Base-by-base conservation (phyloP, 2,888 invertebrate genomes). In the Lysandra coridon region DNA sequence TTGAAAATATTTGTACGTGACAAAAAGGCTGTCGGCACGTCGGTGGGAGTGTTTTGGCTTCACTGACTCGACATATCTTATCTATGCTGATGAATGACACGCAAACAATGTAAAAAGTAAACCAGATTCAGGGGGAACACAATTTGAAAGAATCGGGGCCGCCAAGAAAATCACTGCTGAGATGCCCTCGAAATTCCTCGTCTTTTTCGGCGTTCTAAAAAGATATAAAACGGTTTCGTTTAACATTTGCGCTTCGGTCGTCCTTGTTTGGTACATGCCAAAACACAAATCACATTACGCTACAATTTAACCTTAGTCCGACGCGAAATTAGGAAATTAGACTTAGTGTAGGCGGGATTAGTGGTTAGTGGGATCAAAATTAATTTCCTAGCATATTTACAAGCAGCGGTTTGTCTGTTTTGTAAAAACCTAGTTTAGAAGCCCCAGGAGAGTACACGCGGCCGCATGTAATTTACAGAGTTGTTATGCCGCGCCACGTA, bases 61-160 rank as follows among this genome's bases (percentile, higher is more conserved):
- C 79, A 81, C 78, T 64, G 79, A 79, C 23, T 78, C 79, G 81
- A 81, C 77, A 81, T 77, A 78, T 84, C 84, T 85, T 84, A 84
- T 84, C 85, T 82, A 78, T 74, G 80, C 85, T 84, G 84, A 86
- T 87, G 83, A 83, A 84, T 85, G 69, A 69, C 69, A 69, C 69
- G 69, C 33, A 89, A 88, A 90, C 86, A 88, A 82, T 81, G 79
- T 78, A 84, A 82, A 83, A 84, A 82, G 80, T 84, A 84, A 79
- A 80, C 78, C 80, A 69, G 33, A 14, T 17, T 14, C 69, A 33
- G 33, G 33, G 30, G 12, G 69, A 69, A 69, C 33, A 37, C 30
- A 33, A 69, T 69, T 69, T 37, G 33, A 69, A 69, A 37, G 33
- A 69, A 33, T 69, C 7, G 33, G 33, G 12, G 33, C 14, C 33